Percentiles rank a stretch among this genome's conserved stretches.
Evolutionary conservation across 2,797 vertebrate species (phyloP).

Genomic region (Anableps anableps): DNA sequence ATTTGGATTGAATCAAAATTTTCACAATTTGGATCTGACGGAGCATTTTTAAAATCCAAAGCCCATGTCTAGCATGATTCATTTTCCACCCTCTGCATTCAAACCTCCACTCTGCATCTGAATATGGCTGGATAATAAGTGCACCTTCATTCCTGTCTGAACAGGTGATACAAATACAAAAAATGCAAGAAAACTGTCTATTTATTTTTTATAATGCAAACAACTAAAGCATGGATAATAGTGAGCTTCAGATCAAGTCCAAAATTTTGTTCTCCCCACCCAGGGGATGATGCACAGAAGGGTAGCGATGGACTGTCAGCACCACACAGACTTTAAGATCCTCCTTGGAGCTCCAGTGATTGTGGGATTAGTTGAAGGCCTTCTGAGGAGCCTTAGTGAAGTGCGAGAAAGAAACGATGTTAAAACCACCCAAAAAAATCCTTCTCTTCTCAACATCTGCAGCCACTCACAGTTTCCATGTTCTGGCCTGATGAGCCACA

Average conservation of each 20-base stretch:
- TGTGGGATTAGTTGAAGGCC: conserved; percentile 63
- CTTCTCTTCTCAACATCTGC: conserved; percentile 73
- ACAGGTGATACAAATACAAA: not conserved
- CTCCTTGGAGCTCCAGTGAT: conserved; percentile 29
- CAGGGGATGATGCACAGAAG: conserved; percentile 31
- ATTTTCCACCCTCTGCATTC: too few species aligned
- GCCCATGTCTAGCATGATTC: not conserved
- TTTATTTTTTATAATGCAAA: not conserved
- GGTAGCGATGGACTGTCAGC: conserved; percentile 55
- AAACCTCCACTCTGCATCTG: too few species aligned
- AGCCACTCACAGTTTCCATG: conserved; percentile 81
- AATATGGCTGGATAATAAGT: too few species aligned
- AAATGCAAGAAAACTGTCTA: not conserved
- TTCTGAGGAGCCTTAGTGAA: conserved; percentile 49
- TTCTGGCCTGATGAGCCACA: conserved; percentile 79
- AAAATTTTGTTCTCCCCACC: conserved; percentile 15
- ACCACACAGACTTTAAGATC: conserved; percentile 48
- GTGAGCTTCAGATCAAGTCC: not conserved
- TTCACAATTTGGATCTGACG: not conserved
- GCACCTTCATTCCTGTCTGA: not conserved
- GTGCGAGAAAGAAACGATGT: conserved; percentile 51
- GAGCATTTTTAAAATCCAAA: not conserved
- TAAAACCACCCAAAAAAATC: conserved; percentile 43
- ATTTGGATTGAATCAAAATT: not conserved
- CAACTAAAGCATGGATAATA: not conserved